Base-by-base conservation (phyloP, 2,888 invertebrate species). In the Sialis fuliginosa region DNA sequence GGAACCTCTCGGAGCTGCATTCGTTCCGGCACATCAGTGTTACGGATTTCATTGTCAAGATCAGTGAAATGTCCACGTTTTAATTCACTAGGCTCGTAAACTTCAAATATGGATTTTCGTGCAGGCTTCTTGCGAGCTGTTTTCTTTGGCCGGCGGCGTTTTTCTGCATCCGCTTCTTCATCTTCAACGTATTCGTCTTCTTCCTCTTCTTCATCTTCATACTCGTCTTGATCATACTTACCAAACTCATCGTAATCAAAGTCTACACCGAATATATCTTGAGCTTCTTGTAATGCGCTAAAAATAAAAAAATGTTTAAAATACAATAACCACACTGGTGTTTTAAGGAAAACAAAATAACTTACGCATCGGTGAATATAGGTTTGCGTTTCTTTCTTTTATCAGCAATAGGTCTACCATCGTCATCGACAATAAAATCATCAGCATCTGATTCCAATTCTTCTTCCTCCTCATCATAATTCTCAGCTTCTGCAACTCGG, bases 221-320 rank as follows among this genome's bases (percentile, higher is more conserved):
- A 85, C 51, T 86, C 86, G 52, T 89, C 89, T 46, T 88, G 86
- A 6, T 81, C 88, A 58, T 86, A 87, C 58, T 87, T 87, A 46
- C 81, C 80, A 64, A 91, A 87, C 54, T 91, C 90, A 49, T 89
- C 89, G 60, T 85, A 91, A 60, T 91, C 95, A 66, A 97, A 96
- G 63, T 97, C 97, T n/a, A 96, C 93, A 32, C 97, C 98, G 62
- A 98, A 98, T 53, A 97, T 93, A 61, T 98, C 97, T 64, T 96
- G 95, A 46, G 97, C 98, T 64, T 97, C 92, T 76, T 96, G 95
- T 12, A 96, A 68, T 1, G 89, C 88, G 8, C 81, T 87, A 53
- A 9, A 57, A 54, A 49, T 39, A 10, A 7, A n/a, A 1, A 41
- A 22, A 10, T 22, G 6, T 6, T 34, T 22, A 45, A 42, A 32